phyloP scores from a whole-genome alignment of 2,888 invertebrate genomes.

The Tipula lateralis region DNA sequence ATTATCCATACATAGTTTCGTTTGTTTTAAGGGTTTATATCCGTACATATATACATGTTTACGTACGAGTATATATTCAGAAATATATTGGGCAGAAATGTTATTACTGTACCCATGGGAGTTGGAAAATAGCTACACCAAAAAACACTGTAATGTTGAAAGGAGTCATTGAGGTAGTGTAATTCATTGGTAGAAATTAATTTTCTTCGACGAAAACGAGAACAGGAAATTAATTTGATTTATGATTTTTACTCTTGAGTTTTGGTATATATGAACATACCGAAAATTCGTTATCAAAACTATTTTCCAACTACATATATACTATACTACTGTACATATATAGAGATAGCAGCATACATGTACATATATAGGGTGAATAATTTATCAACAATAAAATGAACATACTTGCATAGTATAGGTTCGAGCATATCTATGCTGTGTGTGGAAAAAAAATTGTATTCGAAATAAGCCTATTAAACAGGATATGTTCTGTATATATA shows the following conservation, averaged over 20 bases:
- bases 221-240: constrained; percentile 7
- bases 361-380: background rate
- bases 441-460: background rate
- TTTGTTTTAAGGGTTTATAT: background rate
- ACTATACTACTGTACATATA: background rate
- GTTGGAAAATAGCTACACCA: background rate
- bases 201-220: background rate
- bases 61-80: background rate
- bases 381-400: constrained; percentile 1
- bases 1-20: background rate
- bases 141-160: background rate
- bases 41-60: background rate
- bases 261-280: background rate
- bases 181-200: background rate
- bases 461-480: background rate
- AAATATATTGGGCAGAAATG: background rate
- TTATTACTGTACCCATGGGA: background rate
- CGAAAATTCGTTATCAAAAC: background rate
- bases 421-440: background rate
- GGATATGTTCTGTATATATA: background rate
- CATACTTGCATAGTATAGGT: background rate
- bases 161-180: background rate
- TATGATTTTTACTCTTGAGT: background rate
- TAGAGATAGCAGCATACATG: no score
- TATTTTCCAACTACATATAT: background rate